These are phyloP conservation scores for Sebastes variabilis DNA, from an alignment of 2,797 vertebrate species.

Conservation along the genomic window DNA sequence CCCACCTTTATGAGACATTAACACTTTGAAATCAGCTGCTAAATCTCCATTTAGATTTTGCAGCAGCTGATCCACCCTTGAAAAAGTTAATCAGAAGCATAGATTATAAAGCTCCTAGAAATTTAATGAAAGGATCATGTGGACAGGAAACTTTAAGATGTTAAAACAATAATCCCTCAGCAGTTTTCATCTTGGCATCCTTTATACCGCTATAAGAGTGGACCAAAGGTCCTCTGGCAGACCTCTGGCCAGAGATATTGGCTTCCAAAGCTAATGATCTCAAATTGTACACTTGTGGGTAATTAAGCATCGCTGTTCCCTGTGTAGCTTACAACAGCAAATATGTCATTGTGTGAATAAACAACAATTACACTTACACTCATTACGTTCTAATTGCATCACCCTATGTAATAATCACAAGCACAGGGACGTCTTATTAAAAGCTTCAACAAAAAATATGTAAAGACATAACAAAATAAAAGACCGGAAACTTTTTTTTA, in stretches of 20 bases:
- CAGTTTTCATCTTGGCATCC: conserved; percentile 20
- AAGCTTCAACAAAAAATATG: conserved; percentile 26
- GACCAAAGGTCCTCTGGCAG: conserved; percentile 59
- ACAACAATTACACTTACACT: conserved; percentile 77
- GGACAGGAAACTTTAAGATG: not conserved
- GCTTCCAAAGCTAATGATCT: conserved; percentile 66
- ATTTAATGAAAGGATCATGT: not conserved
- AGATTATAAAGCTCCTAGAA: not conserved
- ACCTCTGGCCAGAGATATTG: conserved; percentile 60
- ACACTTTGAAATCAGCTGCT: conserved; percentile 5
- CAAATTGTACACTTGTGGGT: conserved; percentile 72
- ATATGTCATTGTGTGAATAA: conserved; percentile 79
- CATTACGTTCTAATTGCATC: conserved; percentile 76
- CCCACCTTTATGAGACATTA: conserved; percentile 2
- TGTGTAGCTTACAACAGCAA: conserved; percentile 72
- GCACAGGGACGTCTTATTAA: conserved; percentile 40
- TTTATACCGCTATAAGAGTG: not conserved
- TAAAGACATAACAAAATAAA: conserved; percentile 2
- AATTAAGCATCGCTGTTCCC: conserved; percentile 69
- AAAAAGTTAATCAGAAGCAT: not conserved
- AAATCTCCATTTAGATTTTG: conserved; percentile 1
- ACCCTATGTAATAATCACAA: conserved; percentile 54
- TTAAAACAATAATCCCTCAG: not conserved
- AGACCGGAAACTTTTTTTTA: not conserved
- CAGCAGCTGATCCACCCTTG: not conserved